Evolutionary conservation across 1,140 invertebrate genomes (phyloP).

Genomic region (Lucilia cuprina): DNA sequence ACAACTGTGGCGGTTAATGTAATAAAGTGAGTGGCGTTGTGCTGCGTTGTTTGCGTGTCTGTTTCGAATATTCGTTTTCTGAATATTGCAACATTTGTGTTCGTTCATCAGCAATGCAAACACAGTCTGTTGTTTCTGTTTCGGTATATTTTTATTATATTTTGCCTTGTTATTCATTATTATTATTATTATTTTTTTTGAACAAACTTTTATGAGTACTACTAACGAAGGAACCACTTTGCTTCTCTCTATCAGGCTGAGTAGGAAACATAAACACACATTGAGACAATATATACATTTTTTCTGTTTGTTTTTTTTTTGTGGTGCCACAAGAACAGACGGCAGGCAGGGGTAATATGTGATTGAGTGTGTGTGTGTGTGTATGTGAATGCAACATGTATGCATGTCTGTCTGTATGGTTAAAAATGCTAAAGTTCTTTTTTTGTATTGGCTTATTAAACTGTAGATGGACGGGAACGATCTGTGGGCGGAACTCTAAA

Average conservation of each 20-base stretch:
- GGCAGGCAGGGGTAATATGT: not conserved
- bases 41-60: slow-evolving; percentile 16
- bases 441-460: slow-evolving; percentile 35
- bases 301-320: not conserved
- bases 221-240: not conserved
- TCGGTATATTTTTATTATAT: not conserved
- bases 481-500: slow-evolving; percentile 31
- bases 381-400: too few species aligned
- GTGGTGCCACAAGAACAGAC: not conserved
- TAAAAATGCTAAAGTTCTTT: slow-evolving; percentile 1
- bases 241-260: too few species aligned
- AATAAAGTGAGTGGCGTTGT: not conserved
- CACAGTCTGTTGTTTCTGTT: not conserved
- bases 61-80: slow-evolving; percentile 7
- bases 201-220: not conserved
- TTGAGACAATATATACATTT: too few species aligned
- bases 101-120: not conserved
- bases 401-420: not conserved
- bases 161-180: not conserved
- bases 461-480: slow-evolving; percentile 23
- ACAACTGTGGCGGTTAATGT: not conserved
- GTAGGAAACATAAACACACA: not conserved
- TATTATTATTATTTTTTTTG: not conserved
- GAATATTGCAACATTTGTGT: slow-evolving; percentile 32
- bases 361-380: not conserved